Percentiles rank a stretch among this genome's conserved stretches.
Conservation (phyloP, 2,888 invertebrate species). For the Agonopterix heracliana region DNA sequence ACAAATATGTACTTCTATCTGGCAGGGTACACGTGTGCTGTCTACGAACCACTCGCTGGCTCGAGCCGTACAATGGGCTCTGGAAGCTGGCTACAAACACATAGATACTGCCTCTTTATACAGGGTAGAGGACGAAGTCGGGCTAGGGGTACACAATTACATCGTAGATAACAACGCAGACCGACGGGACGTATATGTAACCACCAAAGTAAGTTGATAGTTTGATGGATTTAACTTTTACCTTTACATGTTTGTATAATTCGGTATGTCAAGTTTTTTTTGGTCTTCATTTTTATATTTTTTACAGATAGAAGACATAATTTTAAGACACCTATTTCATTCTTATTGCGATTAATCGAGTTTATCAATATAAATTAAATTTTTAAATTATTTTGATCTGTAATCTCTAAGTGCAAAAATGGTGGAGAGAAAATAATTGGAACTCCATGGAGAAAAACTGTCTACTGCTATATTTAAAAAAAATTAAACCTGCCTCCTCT, state of each 20-base stretch:
- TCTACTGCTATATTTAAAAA: too few relatives aligned
- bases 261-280: too few relatives aligned
- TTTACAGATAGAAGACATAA: too few relatives aligned
- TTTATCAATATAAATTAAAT: too few relatives aligned
- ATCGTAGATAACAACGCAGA: conserved; percentile 77
- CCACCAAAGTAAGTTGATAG: conserved; percentile 82
- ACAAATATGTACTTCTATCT: conserved; percentile 11
- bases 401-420: too few relatives aligned
- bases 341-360: too few relatives aligned
- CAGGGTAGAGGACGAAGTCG: conserved; percentile 84
- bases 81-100: conserved; percentile 87
- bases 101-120: conserved; percentile 89
- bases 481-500: too few relatives aligned
- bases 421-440: too few relatives aligned
- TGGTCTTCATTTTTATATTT: too few relatives aligned
- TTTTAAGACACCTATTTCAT: too few relatives aligned
- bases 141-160: conserved; percentile 82
- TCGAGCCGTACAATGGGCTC: conserved; percentile 80
- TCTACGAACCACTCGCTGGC: conserved; percentile 72
- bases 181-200: conserved; percentile 85
- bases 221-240: neutral
- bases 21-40: conserved; percentile 55
- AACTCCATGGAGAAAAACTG: too few relatives aligned
- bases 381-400: too few relatives aligned
- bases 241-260: neutral